A percentile compares a stretch with the other conserved stretches of the same genome.
Conservation (phyloP, 2,113 vertebrate genomes). For the Azemiops feae region DNA sequence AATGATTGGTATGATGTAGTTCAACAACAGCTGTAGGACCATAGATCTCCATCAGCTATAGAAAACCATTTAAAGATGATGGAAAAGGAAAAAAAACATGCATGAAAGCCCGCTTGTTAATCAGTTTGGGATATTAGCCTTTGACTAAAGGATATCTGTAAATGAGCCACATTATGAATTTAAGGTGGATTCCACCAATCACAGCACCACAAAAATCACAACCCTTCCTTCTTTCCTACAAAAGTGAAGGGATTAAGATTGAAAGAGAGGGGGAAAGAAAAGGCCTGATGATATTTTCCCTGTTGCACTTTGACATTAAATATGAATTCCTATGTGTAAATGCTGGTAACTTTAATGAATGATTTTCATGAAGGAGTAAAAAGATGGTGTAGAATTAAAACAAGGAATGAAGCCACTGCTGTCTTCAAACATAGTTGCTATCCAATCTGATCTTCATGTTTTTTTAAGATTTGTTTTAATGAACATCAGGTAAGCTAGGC, state of each 20-base stretch:
- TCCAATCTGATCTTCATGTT: constrained; percentile 53
- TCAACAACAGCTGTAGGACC: background rate
- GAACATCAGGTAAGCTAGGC: constrained; percentile 50
- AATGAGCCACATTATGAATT: background rate
- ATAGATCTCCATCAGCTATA: constrained; percentile 26
- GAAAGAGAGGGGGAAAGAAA: background rate
- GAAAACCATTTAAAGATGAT: constrained; percentile 58
- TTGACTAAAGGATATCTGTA: background rate
- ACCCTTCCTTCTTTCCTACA: constrained; percentile 29
- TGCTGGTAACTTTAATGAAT: background rate
- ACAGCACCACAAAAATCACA: background rate
- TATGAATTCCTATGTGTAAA: background rate
- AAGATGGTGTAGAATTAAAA: constrained; percentile 50
- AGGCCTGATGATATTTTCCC: background rate
- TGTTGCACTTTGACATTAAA: background rate
- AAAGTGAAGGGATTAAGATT: background rate
- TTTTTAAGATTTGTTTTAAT: constrained; percentile 55
- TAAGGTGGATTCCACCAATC: background rate
- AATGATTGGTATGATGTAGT: background rate
- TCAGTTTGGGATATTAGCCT: constrained; percentile 34
- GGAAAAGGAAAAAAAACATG: constrained; percentile 28
- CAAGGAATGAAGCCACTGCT: constrained; percentile 41
- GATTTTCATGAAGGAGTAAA: constrained; percentile 46
- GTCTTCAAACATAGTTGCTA: constrained; percentile 48
- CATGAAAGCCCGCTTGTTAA: constrained; percentile 33